Percentiles rank a stretch among this genome's conserved stretches.
phyloP scores from a whole-genome alignment of 2,888 invertebrate species.

The Ochropleura leucogaster region DNA sequence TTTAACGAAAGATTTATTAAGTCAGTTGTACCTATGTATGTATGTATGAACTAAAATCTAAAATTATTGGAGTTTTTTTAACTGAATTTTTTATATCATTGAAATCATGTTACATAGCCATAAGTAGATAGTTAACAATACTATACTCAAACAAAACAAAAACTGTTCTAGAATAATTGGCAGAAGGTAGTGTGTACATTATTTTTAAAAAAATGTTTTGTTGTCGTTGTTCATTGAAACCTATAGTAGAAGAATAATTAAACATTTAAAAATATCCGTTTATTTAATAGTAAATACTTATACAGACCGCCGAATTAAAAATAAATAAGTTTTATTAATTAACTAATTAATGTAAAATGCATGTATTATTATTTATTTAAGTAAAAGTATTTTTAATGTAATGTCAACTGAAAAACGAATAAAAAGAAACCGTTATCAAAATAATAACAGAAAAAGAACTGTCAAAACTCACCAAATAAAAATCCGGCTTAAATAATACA shows the following conservation, averaged over 20 bases:
- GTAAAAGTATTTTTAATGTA: neutral
- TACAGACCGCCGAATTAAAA: neutral
- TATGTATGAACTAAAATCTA: neutral
- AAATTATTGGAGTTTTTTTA: neutral
- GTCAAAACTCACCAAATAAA: constrained; percentile 43
- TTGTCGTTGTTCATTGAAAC: neutral
- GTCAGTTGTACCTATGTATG: neutral
- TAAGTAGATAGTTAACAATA: neutral
- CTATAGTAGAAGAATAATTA: neutral
- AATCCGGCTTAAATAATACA: constrained; percentile 36
- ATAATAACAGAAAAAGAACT: neutral
- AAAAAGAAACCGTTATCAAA: neutral
- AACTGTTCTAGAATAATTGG: neutral
- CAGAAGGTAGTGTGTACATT: neutral
- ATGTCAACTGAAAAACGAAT: neutral
- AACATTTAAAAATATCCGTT: neutral
- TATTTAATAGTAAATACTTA: no score
- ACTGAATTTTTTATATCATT: neutral
- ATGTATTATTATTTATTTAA: neutral
- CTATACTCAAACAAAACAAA: neutral
- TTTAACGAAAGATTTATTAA: neutral
- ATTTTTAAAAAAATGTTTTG: neutral
- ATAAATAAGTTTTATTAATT: neutral
- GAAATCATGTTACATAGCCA: neutral
- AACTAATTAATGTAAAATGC: neutral